Evolutionary conservation across 2,888 invertebrate species (phyloP).

Genomic region (Lamellibrachia satsuma): DNA sequence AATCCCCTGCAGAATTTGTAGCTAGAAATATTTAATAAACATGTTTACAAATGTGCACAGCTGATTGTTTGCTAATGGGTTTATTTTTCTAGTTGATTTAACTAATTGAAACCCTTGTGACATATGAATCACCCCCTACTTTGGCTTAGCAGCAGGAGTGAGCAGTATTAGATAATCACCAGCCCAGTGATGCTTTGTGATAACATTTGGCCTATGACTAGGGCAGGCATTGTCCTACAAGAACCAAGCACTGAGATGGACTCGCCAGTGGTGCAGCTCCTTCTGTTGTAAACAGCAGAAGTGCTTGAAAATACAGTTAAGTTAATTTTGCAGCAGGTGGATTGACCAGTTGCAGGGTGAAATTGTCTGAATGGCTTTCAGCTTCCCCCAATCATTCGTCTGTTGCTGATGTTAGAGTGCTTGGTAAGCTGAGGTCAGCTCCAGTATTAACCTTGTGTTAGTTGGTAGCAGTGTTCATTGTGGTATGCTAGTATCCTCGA

Average conservation of each 20-base stretch:
- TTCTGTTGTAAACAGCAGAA: not conserved
- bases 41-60: not conserved
- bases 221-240: not conserved
- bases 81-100: not conserved
- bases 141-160: not conserved
- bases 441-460: not conserved
- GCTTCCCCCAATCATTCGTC: not conserved
- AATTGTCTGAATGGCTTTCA: not conserved
- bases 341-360: not conserved
- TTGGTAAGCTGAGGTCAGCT: slow-evolving; percentile 3
- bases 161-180: not conserved
- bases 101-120: not conserved
- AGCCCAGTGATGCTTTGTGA: not conserved
- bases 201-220: not conserved
- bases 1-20: not conserved
- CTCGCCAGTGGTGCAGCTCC: not conserved
- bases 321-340: not conserved
- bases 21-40: not conserved
- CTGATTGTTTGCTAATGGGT: not conserved
- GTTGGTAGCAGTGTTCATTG: not conserved
- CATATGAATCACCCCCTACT: not conserved
- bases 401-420: slow-evolving; percentile 3
- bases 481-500: not conserved
- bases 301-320: not conserved
- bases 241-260: not conserved